Percentiles rank a stretch among this genome's conserved stretches.
Conservation (phyloP, 2,888 invertebrate genomes). For the Aphodius sticticus region DNA sequence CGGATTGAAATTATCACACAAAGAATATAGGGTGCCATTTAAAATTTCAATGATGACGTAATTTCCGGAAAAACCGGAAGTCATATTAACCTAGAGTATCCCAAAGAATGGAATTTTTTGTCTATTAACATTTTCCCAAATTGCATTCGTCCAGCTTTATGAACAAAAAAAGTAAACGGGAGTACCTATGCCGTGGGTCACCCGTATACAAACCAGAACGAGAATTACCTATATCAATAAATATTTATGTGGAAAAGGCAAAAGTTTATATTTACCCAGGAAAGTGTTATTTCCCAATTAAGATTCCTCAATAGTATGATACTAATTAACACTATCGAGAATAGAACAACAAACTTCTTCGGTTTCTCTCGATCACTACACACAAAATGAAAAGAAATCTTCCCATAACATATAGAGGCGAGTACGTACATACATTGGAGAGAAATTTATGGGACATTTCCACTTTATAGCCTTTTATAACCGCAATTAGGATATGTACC, state of each 20-base stretch:
- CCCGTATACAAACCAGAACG: no score
- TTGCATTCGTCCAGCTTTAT: no score
- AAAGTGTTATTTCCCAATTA: background rate
- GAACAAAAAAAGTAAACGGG: no score
- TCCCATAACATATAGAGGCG: background rate
- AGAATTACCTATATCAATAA: no score
- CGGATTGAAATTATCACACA: no score
- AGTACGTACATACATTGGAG: background rate
- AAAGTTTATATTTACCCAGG: background rate
- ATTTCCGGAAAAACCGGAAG: no score
- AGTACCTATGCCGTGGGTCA: no score
- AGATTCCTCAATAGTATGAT: background rate
- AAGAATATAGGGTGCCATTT: no score
- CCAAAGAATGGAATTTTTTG: no score
- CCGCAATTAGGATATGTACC: background rate
- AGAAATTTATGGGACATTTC: background rate
- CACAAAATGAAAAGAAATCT: background rate
- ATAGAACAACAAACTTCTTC: background rate
- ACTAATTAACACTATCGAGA: background rate
- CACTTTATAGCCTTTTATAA: background rate
- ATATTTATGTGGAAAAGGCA: background rate
- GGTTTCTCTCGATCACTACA: background rate
- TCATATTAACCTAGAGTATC: no score
- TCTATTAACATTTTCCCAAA: no score
- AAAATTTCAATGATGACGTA: no score